These are phyloP conservation scores for Loriculus beryllinus DNA, from an alignment of 2,797 vertebrate species.

Conservation along the genomic window DNA sequence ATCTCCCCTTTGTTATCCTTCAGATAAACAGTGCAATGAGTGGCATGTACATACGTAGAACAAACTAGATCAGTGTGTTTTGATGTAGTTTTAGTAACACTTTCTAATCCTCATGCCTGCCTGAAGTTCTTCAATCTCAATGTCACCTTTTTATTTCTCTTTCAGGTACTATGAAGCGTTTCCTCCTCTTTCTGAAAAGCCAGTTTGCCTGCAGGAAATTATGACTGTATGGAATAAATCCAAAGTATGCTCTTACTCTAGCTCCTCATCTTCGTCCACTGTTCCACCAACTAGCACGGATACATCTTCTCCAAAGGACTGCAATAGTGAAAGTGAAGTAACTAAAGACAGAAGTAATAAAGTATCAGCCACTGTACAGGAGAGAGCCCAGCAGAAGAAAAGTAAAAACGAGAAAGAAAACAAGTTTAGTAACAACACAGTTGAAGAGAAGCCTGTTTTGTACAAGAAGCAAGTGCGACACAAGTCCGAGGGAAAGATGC, in stretches of 20 bases:
- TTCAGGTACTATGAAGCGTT: slow-evolving; percentile 99
- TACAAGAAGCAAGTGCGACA: slow-evolving; percentile 87
- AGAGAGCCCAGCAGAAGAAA: slow-evolving; percentile 81
- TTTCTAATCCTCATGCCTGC: not conserved
- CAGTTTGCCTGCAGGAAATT: slow-evolving; percentile 98
- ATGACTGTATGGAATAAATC: slow-evolving; percentile 99
- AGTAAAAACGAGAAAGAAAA: slow-evolving; percentile 90
- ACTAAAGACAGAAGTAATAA: slow-evolving; percentile 80
- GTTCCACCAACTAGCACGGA: slow-evolving; percentile 96
- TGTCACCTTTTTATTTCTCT: not conserved
- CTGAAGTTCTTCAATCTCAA: not conserved
- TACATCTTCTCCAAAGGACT: slow-evolving; percentile 96
- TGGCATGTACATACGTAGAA: not conserved
- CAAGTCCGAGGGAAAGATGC: slow-evolving; percentile 86
- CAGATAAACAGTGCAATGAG: not conserved
- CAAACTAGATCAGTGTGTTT: not conserved
- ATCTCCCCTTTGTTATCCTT: not conserved
- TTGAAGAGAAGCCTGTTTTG: slow-evolving; percentile 81
- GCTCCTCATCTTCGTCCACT: slow-evolving; percentile 93
- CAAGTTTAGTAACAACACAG: slow-evolving; percentile 74
- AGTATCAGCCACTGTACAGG: slow-evolving; percentile 68
- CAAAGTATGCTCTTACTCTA: slow-evolving; percentile 89
- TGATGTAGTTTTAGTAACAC: not conserved
- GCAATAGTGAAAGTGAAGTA: slow-evolving; percentile 91
- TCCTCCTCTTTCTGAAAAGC: slow-evolving; percentile 96